Evolutionary conservation across 2,888 invertebrate genomes (phyloP), one percentile per base, ranked within the genome.

Genomic region (Gryllus longicercus): DNA sequence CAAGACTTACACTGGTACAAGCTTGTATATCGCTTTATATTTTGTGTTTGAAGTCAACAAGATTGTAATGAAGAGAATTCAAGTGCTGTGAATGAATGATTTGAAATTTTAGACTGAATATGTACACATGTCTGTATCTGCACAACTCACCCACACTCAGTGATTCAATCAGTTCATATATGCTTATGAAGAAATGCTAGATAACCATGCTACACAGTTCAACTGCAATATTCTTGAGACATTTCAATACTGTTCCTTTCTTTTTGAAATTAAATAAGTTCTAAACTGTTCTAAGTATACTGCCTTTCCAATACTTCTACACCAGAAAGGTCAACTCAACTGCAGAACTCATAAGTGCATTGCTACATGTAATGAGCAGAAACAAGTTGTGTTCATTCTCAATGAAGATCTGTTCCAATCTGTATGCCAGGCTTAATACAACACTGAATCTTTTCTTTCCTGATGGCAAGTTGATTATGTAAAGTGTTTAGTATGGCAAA

Each of bases 241-340:
- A 38, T 63, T 63, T 63, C 63, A 63, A 63, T 63, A 63, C 63
- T 63, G 63, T 63, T 63, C n/a, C 63, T 18, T 63, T 63, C 63
- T 63, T 63, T 18, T 14, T 63, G 16, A 63, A 63, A n/a, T 18
- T 63, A 63, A 63, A 63, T 63, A 63, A 63, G 14, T 63, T 63
- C 14, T 63, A 63, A 63, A 63, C 63, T n/a, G 38, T 38, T 38
- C 38, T 38, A 38, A 63, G 63, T 63, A n/a, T 14, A n/a, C n/a
- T 18, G n/a, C 63, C 14, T 63, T n/a, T 63, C n/a, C 16, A 18
- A n/a, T n/a, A 63, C n/a, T 63, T 63, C 63, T 63, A 63, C 10
- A 63, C n/a, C 14, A 63, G 38, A 18, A 63, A 18, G 63, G 63
- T 18, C 14, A 63, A 63, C 63, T n/a, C n/a, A 18, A 63, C 63